These are phyloP conservation scores for Scolanthus callimorphus DNA, from an alignment of 92 coral and sea anemone genomes.

Conservation along the genomic window DNA sequence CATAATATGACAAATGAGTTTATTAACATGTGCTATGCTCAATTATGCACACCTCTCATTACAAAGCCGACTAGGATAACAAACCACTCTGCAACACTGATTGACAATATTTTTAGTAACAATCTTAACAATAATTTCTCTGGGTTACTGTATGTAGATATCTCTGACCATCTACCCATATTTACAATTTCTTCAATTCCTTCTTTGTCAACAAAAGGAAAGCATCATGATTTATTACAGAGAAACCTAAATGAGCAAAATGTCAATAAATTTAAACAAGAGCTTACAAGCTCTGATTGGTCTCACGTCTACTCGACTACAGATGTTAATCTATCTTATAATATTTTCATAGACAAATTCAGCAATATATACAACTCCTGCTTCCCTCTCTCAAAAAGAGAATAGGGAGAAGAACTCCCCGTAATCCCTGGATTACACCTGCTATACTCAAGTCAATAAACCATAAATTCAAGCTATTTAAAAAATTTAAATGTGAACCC, in stretches of 20 bases:
- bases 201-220: not conserved
- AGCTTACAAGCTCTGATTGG: not conserved
- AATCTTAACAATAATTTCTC: not conserved
- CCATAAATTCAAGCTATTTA: conserved; percentile 35
- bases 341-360: not conserved
- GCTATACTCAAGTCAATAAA: conserved; percentile 37
- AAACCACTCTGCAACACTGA: conserved; percentile 1
- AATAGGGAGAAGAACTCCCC: not conserved
- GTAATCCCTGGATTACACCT: conserved; percentile 40
- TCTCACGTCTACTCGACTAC: not conserved
- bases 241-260: not conserved
- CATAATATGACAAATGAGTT: not conserved
- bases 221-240: not conserved
- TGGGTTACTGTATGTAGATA: not conserved
- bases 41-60: not conserved
- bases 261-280: too few species aligned
- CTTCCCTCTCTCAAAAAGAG: conserved; percentile 3
- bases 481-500: conserved; percentile 7
- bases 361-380: not conserved
- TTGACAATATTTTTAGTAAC: conserved; percentile 1
- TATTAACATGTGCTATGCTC: not conserved
- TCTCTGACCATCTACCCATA: conserved; percentile 3
- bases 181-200: not conserved
- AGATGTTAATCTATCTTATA: not conserved
- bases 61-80: conserved; percentile 10